A percentile compares a stretch with the other conserved stretches of the same genome.
phyloP scores from a whole-genome alignment of 2,797 vertebrate species.

The Epinephelus coioides region DNA sequence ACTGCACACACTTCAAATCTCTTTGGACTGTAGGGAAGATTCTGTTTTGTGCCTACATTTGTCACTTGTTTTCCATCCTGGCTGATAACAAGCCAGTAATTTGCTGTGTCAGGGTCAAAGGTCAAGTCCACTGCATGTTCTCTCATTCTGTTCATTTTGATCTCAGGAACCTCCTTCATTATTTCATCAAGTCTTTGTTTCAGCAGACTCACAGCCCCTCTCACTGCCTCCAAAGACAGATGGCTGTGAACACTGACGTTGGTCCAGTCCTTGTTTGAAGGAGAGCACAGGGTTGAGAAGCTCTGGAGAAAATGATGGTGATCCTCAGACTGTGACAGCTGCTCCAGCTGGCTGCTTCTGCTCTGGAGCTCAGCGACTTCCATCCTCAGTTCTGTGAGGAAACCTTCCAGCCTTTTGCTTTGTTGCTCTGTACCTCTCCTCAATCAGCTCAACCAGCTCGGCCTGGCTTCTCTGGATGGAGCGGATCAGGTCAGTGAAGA shows the following conservation, averaged over 20 bases:
- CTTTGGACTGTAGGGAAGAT: slow-evolving; percentile 18
- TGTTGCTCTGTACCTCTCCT: slow-evolving; percentile 13
- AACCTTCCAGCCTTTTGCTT: slow-evolving; percentile 37
- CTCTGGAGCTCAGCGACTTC: slow-evolving; percentile 48
- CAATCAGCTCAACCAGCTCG: slow-evolving; percentile 44
- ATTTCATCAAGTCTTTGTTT: slow-evolving; percentile 1
- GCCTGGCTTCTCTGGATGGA: slow-evolving; percentile 40
- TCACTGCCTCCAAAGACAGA: slow-evolving; percentile 6
- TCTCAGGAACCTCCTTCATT: slow-evolving; percentile 34
- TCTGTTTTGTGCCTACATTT: accelerated
- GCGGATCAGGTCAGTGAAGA: slow-evolving; percentile 40
- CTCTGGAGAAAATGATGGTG: slow-evolving; percentile 53
- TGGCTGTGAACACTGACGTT: not conserved
- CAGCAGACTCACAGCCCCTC: not conserved
- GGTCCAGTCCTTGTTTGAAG: slow-evolving; percentile 12
- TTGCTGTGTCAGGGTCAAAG: slow-evolving; percentile 45
- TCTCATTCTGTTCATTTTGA: slow-evolving; percentile 45
- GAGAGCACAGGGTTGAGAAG: slow-evolving; percentile 26
- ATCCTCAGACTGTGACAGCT: slow-evolving; percentile 50
- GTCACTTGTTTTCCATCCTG: slow-evolving; percentile 46
- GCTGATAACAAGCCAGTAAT: slow-evolving; percentile 28
- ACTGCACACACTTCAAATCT: not conserved
- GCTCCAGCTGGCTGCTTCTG: slow-evolving; percentile 45
- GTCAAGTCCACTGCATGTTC: slow-evolving; percentile 51
- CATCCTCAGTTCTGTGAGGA: slow-evolving; percentile 44